Conservation (phyloP, 2,113 vertebrate species). For the Melanotaenia duboulayi region DNA sequence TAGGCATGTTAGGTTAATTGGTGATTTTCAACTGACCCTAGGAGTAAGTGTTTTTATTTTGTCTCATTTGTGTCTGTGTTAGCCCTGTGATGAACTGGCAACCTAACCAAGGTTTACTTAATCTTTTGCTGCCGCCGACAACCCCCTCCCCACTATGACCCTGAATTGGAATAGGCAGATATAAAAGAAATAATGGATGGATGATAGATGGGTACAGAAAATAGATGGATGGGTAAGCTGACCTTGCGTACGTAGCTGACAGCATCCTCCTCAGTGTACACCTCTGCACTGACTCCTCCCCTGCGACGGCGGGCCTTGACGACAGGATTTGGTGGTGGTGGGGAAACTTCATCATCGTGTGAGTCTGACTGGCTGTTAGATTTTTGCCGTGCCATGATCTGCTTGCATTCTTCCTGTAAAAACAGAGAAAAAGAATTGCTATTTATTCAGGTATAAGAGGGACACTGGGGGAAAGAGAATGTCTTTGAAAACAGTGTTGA, state of each 20-base stretch:
- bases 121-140: no score
- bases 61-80: no score
- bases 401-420: conserved; percentile 94
- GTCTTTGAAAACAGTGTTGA: not conserved
- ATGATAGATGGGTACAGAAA: no score
- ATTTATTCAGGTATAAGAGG: not conserved
- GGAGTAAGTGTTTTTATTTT: no score
- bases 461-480: not conserved
- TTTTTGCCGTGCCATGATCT: conserved; percentile 94
- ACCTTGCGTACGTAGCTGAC: conserved; percentile 98
- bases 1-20: no score
- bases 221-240: conserved; percentile 28
- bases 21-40: no score
- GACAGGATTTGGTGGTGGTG: conserved; percentile 91
- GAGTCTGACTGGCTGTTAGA: conserved; percentile 94
- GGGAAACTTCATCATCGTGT: conserved; percentile 94
- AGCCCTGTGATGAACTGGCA: no score
- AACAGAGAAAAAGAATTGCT: not conserved
- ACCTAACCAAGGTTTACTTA: no score
- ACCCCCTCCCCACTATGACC: no score
- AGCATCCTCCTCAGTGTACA: conserved; percentile 97
- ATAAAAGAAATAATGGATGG: no score
- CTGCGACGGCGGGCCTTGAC: conserved; percentile 91
- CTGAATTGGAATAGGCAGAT: no score
- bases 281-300: conserved; percentile 95